Percentiles rank a stretch among this genome's conserved stretches.
Evolutionary conservation across 2,888 invertebrate genomes (phyloP).

Genomic region (Protophormia terraenovae): DNA sequence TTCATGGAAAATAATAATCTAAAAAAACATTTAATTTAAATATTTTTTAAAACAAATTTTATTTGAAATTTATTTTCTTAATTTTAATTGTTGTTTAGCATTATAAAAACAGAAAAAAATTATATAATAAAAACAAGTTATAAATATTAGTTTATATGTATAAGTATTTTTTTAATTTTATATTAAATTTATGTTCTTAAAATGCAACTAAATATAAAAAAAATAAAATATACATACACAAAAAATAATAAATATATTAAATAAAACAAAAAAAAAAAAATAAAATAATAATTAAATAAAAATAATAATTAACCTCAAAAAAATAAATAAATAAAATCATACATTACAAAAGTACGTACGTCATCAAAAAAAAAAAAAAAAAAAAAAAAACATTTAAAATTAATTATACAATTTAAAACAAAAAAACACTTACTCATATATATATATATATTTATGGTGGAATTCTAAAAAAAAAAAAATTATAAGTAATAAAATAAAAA

Average conservation of each 20-base stretch:
- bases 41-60: conserved; percentile 7
- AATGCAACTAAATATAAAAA: conserved; percentile 41
- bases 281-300: conserved; percentile 27
- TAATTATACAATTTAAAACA: conserved; percentile 22
- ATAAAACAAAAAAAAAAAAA: conserved; percentile 44
- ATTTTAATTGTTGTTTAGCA: conserved; percentile 69
- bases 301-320: conserved; percentile 43
- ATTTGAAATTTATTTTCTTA: conserved; percentile 41
- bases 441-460: conserved; percentile 57
- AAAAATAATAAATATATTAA: conserved; percentile 36
- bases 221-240: too few species aligned
- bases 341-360: conserved; percentile 45
- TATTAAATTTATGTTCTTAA: conserved; percentile 50
- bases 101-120: conserved; percentile 44
- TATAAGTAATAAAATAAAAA: background rate
- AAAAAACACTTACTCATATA: conserved; percentile 43
- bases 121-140: conserved; percentile 41
- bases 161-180: conserved; percentile 66
- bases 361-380: too few species aligned
- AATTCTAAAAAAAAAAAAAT: conserved; percentile 62
- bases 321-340: conserved; percentile 42
- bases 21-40: conserved; percentile 11
- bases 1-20: conserved; percentile 2
- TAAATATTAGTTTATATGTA: conserved; percentile 73
- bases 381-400: conserved; percentile 40